These are phyloP conservation scores for Tinea trinotella DNA, from an alignment of 2,888 invertebrate genomes.

Conservation along the genomic window DNA sequence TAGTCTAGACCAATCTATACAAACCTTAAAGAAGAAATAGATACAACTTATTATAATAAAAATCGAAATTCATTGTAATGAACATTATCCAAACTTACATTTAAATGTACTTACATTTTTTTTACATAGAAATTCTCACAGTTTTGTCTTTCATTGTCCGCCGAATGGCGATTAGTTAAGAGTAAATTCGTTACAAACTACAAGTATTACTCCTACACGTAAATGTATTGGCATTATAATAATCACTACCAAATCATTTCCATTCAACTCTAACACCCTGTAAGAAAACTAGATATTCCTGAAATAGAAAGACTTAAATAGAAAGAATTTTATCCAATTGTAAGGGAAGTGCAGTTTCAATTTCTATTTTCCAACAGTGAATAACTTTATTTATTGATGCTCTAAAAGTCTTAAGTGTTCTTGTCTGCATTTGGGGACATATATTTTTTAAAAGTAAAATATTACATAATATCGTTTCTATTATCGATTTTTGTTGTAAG, in stretches of 20 bases:
- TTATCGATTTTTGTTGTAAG: too few species aligned
- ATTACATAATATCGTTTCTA: too few species aligned
- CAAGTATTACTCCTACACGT: conserved; percentile 50
- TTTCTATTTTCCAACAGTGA: too few species aligned
- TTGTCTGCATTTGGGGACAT: too few species aligned
- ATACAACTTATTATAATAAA: conserved; percentile 28
- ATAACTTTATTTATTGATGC: too few species aligned
- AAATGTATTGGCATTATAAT: conserved; percentile 36
- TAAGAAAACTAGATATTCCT: conserved; percentile 1
- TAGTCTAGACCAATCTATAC: neutral
- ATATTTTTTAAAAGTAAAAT: too few species aligned
- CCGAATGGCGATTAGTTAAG: conserved; percentile 58
- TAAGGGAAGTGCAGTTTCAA: too few species aligned
- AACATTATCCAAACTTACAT: conserved; percentile 48
- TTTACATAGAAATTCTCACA: conserved; percentile 69
- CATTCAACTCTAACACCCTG: conserved; percentile 9
- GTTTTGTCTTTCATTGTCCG: conserved; percentile 73
- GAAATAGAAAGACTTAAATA: too few species aligned
- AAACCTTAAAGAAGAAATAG: neutral
- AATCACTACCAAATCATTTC: neutral
- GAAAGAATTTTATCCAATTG: too few species aligned
- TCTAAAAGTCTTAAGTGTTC: too few species aligned
- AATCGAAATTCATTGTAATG: conserved; percentile 30
- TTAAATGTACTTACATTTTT: conserved; percentile 58
- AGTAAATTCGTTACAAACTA: conserved; percentile 66